Base-by-base conservation (phyloP, 2,113 vertebrate genomes). In the Entosphenus tridentatus region DNA sequence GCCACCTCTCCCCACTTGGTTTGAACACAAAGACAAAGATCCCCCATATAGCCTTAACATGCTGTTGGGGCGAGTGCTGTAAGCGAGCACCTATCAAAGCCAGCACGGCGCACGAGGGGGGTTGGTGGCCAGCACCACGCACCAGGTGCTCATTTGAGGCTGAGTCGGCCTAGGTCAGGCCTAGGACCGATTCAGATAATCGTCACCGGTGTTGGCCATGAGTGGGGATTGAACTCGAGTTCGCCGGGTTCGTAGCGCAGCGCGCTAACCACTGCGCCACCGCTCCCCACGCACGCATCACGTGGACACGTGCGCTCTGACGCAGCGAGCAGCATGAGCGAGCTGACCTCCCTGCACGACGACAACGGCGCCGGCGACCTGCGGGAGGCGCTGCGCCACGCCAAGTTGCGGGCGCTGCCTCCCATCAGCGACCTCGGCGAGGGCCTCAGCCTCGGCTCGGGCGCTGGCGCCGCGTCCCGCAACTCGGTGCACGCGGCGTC, bases 261-360 rank as follows among this genome's bases (percentile, higher is more conserved):
- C 57, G 10, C n/a, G 3, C 14, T 56, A 12, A 10, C 9, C 13
- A 12, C 39, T 55, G 14, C 14, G 57, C 56, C 16, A 68, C 56
- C 55, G 54, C 70, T 1, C 57, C 57, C 16, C 67, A 55, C 57
- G 1, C 12, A 17, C 14, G 56, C 73, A 69, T n/a, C 8, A 73
- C 14, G 73, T 57, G 71, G 16, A 70, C 69, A 18, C 75, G 56
- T 72, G 69, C 55, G 59, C 10, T 65, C 13, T 17, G 39, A 68
- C 57, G 17, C 70, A 95, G 91, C 78, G 73, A 78, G 84, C 18
- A 82, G 77, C 16, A 80, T 86, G 83, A 92, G 80, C 57, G 86
- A 87, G 75, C 79, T 92, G 68, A 87, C 76, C 65, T 92, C 88
- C 2, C 79, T 92, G 59, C 87, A 92, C 0, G 86, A 89, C 2